Evolutionary conservation across 2,888 invertebrate genomes (phyloP).

Genomic region (Xylota sylvarum): DNA sequence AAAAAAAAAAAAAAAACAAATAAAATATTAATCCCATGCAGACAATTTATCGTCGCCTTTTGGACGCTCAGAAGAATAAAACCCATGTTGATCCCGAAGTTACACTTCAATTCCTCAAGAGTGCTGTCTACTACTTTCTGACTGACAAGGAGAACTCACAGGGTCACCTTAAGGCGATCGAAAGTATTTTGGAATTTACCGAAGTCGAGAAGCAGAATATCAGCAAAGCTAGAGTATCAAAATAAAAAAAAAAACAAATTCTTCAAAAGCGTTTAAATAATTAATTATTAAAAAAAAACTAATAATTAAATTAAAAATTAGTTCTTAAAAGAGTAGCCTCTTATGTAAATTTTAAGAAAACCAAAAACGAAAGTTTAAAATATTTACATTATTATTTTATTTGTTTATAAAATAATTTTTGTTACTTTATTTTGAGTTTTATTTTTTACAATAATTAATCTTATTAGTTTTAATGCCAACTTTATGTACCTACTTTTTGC

Average conservation of each 20-base stretch:
- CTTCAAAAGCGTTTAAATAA: constrained; percentile 45
- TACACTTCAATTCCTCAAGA: constrained; percentile 95
- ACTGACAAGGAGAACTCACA: constrained; percentile 95
- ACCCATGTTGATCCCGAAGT: constrained; percentile 94
- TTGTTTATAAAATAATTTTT: constrained; percentile 81
- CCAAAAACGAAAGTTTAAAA: constrained; percentile 65
- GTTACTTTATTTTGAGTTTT: constrained; percentile 55
- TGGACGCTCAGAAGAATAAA: constrained; percentile 91
- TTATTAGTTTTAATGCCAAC: constrained; percentile 22
- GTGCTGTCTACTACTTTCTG: constrained; percentile 96
- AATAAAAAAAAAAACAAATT: constrained; percentile 78
- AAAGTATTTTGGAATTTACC: constrained; percentile 95
- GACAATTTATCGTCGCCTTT: constrained; percentile 94
- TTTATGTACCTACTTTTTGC: constrained; percentile 12
- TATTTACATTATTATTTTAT: constrained; percentile 82
- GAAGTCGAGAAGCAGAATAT: constrained; percentile 92
- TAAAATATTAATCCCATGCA: constrained; percentile 81
- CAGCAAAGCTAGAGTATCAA: constrained; percentile 88
- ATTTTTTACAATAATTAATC: constrained; percentile 63
- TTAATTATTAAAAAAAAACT: constrained; percentile 11
- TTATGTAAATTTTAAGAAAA: constrained; percentile 57
- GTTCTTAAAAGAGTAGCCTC: constrained; percentile 66
- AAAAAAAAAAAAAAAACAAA: constrained; percentile 38
- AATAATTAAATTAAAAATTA: constrained; percentile 36
- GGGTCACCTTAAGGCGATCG: constrained; percentile 94